Evolutionary conservation across 2,113 vertebrate species (phyloP).

Genomic region (Struthio camelus): DNA sequence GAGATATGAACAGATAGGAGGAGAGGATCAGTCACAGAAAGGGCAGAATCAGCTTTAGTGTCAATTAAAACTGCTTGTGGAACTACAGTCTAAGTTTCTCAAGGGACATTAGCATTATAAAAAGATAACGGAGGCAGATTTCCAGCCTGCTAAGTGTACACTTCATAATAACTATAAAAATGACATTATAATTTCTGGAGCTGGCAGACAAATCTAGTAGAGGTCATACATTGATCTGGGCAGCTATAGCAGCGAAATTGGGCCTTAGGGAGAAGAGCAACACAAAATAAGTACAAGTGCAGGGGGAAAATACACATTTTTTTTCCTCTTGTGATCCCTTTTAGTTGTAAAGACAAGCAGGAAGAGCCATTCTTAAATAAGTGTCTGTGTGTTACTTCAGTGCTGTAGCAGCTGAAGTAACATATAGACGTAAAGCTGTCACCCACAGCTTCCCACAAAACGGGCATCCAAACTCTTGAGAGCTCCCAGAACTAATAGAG

Average conservation of each 20-base stretch:
- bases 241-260: neutral
- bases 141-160: neutral
- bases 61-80: neutral
- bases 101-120: neutral
- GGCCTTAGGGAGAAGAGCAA: neutral
- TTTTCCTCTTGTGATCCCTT: neutral
- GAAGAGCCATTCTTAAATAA: neutral
- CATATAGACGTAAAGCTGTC: rapidly evolving
- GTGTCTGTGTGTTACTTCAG: neutral
- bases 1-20: neutral
- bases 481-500: neutral
- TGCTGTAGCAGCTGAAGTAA: neutral
- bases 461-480: neutral
- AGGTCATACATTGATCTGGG: neutral
- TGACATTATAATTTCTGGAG: neutral
- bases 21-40: neutral
- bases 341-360: neutral
- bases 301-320: neutral
- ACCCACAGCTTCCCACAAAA: neutral
- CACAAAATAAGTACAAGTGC: neutral
- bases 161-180: neutral
- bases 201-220: neutral
- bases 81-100: neutral
- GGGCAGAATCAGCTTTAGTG: neutral
- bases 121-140: neutral